phyloP scores from a whole-genome alignment of 2,113 vertebrate species.

The Scartelaos histophorus region DNA sequence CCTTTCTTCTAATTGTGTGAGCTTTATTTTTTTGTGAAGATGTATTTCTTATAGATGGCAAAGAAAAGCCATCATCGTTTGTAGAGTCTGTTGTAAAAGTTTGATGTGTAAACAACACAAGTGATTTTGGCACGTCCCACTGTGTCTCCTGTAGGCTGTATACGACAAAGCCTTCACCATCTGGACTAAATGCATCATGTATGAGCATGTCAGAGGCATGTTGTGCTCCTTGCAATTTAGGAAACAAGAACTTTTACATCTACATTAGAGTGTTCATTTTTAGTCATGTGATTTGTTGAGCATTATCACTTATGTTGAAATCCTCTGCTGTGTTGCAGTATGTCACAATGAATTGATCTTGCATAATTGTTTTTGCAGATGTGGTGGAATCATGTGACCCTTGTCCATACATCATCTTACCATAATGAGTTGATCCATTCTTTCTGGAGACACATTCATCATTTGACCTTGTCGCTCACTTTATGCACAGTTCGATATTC shows the following conservation, averaged over 20 bases:
- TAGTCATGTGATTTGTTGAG: not conserved
- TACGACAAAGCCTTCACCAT: not conserved
- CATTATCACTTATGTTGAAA: not conserved
- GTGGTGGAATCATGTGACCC: not conserved
- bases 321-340: not conserved
- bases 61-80: not conserved
- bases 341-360: not conserved
- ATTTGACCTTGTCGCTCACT: slow-evolving; percentile 36
- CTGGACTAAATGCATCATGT: not conserved
- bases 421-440: slow-evolving; percentile 15
- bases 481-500: slow-evolving; percentile 23
- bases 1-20: no score
- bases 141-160: not conserved
- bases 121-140: not conserved
- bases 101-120: not conserved
- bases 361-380: slow-evolving; percentile 1
- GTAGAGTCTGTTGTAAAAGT: not conserved
- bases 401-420: not conserved
- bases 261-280: no score
- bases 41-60: not conserved
- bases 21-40: not conserved
- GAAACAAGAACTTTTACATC: not conserved
- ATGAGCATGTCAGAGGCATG: not conserved
- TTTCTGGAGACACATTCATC: slow-evolving; percentile 8
- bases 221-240: not conserved